These are phyloP conservation scores for Eudemis profundana DNA, from an alignment of 2,888 invertebrate species.

Conservation along the genomic window DNA sequence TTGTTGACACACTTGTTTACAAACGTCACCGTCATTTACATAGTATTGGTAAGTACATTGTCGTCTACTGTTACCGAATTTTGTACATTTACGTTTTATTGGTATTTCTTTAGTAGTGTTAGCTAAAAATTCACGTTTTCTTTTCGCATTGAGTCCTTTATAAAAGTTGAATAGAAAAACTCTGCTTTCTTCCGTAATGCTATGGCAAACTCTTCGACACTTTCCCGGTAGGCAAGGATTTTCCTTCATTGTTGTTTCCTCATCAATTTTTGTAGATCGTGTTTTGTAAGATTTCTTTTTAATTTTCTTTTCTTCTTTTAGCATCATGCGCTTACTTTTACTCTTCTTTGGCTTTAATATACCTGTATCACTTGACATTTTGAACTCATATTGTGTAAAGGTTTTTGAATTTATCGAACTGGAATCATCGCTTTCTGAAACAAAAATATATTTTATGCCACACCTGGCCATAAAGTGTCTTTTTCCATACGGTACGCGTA, in stretches of 20 bases:
- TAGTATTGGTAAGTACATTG: neutral
- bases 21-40: neutral
- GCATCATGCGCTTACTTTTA: no score
- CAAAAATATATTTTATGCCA: no score
- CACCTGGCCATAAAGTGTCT: no score
- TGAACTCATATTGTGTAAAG: no score
- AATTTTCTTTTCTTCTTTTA: neutral
- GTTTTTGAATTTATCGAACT: no score
- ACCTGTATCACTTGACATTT: no score
- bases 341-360: no score
- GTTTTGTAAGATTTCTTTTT: neutral
- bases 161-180: neutral
- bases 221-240: neutral
- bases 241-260: neutral
- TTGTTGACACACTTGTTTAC: conserved; percentile 7
- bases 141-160: neutral
- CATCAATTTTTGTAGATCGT: neutral
- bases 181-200: conserved; percentile 4
- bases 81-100: neutral
- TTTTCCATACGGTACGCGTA: no score
- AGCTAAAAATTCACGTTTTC: neutral
- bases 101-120: neutral
- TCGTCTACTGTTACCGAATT: neutral
- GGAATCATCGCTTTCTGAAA: no score
- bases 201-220: neutral